These are phyloP conservation scores for Archaeoteleia sp. DNA, from an alignment of 2,888 invertebrate species.

Conservation along the genomic window DNA sequence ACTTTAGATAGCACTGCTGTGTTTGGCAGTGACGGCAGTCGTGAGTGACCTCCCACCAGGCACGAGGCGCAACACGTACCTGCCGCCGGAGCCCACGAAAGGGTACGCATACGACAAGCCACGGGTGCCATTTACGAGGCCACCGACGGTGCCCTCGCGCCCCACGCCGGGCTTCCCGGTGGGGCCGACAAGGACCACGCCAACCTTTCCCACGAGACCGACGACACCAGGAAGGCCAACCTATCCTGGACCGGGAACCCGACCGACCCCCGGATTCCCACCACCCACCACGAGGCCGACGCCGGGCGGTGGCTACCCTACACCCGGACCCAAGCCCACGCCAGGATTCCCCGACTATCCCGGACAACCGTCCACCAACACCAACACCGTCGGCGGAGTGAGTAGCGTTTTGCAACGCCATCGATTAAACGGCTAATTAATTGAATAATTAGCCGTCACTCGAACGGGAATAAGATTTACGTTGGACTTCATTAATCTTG, in stretches of 20 bases:
- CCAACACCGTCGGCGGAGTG: constrained; percentile 56
- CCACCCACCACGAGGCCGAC: constrained; percentile 23
- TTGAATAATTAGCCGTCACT: constrained; percentile 59
- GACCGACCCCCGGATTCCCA: constrained; percentile 55
- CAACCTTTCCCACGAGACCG: constrained; percentile 40
- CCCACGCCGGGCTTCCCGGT: too few species aligned
- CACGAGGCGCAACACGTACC: constrained; percentile 81
- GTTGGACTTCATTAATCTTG: constrained; percentile 43
- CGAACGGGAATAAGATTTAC: constrained; percentile 38
- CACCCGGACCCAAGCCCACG: constrained; percentile 64
- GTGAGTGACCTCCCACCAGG: constrained; percentile 79
- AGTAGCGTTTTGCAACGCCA: constrained; percentile 8
- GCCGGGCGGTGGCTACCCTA: constrained; percentile 59
- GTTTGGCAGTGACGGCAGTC: constrained; percentile 47
- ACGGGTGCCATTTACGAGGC: constrained; percentile 76
- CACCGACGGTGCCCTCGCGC: constrained; percentile 50
- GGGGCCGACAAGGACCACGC: constrained; percentile 58
- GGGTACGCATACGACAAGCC: constrained; percentile 84
- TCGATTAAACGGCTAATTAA: constrained; percentile 59
- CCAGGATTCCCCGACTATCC: constrained; percentile 65
- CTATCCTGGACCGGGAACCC: constrained; percentile 55
- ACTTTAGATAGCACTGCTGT: constrained; percentile 55
- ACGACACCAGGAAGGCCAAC: constrained; percentile 39
- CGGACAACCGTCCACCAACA: constrained; percentile 61
- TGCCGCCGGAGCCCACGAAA: constrained; percentile 81